phyloP scores from a whole-genome alignment of 2,113 vertebrate genomes.

The Chionomys nivalis region DNA sequence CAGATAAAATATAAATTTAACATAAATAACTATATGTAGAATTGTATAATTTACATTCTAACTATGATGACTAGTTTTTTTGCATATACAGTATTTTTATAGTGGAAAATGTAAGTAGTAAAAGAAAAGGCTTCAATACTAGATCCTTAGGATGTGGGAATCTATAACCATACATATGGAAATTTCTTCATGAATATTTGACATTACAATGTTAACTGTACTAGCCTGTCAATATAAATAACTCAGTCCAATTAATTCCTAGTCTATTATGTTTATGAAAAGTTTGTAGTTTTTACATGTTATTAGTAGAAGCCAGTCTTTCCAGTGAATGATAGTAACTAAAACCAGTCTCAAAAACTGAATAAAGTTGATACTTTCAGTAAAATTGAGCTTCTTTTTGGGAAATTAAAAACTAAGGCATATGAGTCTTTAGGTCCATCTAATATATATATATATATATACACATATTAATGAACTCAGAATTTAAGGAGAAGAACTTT shows the following conservation, averaged over 20 bases:
- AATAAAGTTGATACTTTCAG: slow-evolving; percentile 47
- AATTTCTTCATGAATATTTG: slow-evolving; percentile 14
- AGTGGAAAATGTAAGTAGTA: background rate
- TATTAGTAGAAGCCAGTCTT: slow-evolving; percentile 11
- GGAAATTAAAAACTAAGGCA: slow-evolving; percentile 4
- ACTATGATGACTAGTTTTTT: slow-evolving; percentile 19
- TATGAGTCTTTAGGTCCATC: background rate
- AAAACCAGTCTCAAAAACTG: slow-evolving; percentile 38
- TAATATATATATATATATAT: no score
- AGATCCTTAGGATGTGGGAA: background rate
- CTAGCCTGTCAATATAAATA: no score
- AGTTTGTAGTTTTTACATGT: slow-evolving; percentile 61
- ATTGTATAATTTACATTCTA: slow-evolving; percentile 15
- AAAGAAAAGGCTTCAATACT: slow-evolving; percentile 50
- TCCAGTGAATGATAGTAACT: slow-evolving; percentile 47
- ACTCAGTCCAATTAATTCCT: no score
- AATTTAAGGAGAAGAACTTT: slow-evolving; percentile 18
- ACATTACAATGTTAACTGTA: background rate
- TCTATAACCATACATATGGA: slow-evolving; percentile 43
- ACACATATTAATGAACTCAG: background rate
- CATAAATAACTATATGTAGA: slow-evolving; percentile 29
- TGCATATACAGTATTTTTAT: slow-evolving; percentile 52
- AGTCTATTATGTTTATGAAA: background rate
- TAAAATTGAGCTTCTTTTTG: slow-evolving; percentile 54
- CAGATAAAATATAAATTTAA: slow-evolving; percentile 28